Conservation (phyloP, 2,113 vertebrate genomes). For the Acrocephalus arundinaceus region DNA sequence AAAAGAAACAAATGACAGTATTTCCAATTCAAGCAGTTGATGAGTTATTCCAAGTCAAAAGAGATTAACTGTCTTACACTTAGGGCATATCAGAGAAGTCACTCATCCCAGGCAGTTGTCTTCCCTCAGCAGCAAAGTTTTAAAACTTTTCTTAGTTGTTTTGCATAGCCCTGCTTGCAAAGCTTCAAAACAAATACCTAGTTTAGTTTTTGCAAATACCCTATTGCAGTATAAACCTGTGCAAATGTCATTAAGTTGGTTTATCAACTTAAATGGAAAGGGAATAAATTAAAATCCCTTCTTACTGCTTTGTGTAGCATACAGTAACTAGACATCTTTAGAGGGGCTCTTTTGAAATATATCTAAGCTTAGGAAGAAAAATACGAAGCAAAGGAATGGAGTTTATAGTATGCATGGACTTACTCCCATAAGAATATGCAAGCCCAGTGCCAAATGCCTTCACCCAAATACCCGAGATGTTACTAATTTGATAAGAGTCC, state of each 20-base stretch:
- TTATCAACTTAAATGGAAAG: background rate
- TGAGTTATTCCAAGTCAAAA: background rate
- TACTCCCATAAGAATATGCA: background rate
- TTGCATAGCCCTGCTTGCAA: background rate
- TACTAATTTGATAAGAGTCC: conserved; percentile 46
- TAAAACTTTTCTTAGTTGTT: background rate
- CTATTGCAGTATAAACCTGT: background rate
- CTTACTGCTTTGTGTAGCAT: background rate
- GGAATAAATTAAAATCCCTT: background rate
- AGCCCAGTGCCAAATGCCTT: conserved; percentile 45
- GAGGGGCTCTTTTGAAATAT: background rate
- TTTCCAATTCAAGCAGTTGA: background rate
- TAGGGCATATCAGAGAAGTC: background rate
- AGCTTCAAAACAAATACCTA: background rate
- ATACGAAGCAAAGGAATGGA: background rate
- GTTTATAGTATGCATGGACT: background rate
- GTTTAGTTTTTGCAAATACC: background rate
- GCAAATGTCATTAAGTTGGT: background rate
- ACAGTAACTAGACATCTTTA: background rate
- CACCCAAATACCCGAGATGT: conserved; percentile 42
- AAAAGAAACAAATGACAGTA: background rate
- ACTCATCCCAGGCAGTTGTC: background rate
- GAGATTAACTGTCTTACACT: background rate
- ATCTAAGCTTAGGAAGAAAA: background rate
- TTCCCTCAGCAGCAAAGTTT: background rate